phyloP scores from a whole-genome alignment of 2,888 invertebrate genomes.

The Nephrotoma guestfalica region DNA sequence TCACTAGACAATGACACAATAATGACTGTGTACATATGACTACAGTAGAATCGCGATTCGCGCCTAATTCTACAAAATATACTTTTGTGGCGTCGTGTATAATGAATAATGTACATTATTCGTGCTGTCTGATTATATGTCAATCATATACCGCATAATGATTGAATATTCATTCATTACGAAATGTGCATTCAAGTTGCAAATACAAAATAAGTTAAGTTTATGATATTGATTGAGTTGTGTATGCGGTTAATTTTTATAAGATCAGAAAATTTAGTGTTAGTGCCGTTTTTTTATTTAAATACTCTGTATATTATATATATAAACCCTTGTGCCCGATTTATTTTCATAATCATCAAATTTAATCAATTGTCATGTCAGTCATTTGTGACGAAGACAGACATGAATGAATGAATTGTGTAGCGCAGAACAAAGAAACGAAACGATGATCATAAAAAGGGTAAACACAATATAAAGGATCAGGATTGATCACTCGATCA shows the following conservation, averaged over 20 bases:
- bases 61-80: not conserved
- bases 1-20: not conserved
- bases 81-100: not conserved
- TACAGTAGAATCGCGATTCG: not conserved
- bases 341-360: not conserved
- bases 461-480: not conserved
- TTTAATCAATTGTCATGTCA: conserved; percentile 3
- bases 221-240: not conserved
- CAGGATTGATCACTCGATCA: not conserved
- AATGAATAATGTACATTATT: not conserved
- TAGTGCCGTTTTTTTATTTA: not conserved
- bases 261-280: not conserved
- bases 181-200: conserved; percentile 4
- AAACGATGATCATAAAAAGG: not conserved
- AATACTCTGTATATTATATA: not conserved
- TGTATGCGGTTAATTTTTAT: not conserved
- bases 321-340: not conserved
- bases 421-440: not conserved
- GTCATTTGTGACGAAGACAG: conserved; percentile 1
- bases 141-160: conserved; percentile 1
- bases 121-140: not conserved
- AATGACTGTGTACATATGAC: not conserved
- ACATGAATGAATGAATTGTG: not conserved
- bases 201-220: not conserved
- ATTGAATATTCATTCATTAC: not conserved